phyloP scores from a whole-genome alignment of 2,797 vertebrate genomes.

The Buceros bicornis region DNA sequence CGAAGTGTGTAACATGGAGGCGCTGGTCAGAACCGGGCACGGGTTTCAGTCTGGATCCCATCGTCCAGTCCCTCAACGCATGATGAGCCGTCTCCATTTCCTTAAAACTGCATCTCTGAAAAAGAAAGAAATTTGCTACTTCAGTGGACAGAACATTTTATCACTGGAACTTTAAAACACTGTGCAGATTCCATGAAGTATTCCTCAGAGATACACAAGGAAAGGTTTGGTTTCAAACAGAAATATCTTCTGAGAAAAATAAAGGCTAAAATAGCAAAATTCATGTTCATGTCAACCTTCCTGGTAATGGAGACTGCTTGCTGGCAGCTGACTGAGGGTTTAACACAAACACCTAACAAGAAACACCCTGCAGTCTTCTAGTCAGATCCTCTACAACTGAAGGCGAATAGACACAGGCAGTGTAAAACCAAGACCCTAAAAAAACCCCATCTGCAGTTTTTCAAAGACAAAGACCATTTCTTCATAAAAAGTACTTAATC shows the following conservation, averaged over 20 bases:
- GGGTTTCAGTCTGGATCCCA: not conserved
- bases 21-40: rapidly evolving
- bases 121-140: not conserved
- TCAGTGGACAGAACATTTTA: not conserved
- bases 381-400: not conserved
- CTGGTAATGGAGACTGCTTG: not conserved
- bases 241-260: not conserved
- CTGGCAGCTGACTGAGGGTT: not conserved
- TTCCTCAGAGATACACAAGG: not conserved
- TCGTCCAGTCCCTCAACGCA: rapidly evolving
- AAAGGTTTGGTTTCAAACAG: not conserved
- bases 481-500: not conserved
- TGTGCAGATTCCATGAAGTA: not conserved
- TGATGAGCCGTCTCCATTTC: not conserved
- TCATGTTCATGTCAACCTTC: not conserved
- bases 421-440: not conserved
- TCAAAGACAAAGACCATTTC: not conserved
- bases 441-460: not conserved
- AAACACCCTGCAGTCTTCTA: not conserved
- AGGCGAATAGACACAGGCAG: not conserved
- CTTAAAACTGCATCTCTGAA: not conserved
- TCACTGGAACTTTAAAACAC: not conserved
- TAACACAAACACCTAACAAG: not conserved
- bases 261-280: not conserved
- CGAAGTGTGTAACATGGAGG: not conserved